Percentiles rank a stretch among this genome's conserved stretches.
phyloP scores from a whole-genome alignment of 2,797 vertebrate genomes.

The Hipposideros larvatus region DNA sequence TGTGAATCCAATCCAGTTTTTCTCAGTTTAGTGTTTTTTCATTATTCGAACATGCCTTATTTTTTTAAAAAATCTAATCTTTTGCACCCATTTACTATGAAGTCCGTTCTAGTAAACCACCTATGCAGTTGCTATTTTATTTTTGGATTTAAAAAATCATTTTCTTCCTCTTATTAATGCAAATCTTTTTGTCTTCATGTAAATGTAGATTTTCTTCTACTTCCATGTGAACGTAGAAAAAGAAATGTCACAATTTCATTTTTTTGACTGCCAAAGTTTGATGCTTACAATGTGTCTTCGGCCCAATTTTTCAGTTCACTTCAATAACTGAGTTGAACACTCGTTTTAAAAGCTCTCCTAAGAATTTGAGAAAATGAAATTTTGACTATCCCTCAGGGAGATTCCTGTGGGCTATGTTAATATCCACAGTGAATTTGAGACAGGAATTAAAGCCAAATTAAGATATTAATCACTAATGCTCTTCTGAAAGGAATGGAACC shows the following conservation, averaged over 20 bases:
- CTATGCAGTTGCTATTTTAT: neutral
- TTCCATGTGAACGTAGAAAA: neutral
- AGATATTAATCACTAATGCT: neutral
- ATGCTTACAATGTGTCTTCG: neutral
- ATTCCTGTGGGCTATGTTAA: neutral
- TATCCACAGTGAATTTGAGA: neutral
- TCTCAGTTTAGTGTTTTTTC: neutral
- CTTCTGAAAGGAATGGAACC: neutral
- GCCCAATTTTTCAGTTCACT: neutral
- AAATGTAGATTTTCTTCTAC: neutral
- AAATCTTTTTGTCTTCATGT: neutral
- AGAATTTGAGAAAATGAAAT: neutral
- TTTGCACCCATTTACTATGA: neutral
- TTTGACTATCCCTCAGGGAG: neutral
- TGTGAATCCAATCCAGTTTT: neutral
- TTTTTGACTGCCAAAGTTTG: neutral
- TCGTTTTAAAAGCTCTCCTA: neutral
- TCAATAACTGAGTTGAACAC: neutral
- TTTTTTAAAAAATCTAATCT: neutral
- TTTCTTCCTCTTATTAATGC: conserved; percentile 8
- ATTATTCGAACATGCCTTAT: neutral
- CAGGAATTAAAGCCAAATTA: neutral
- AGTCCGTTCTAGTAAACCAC: neutral
- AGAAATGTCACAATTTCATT: neutral
- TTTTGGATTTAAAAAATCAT: neutral